These are phyloP conservation scores for Apamea crenata DNA, from an alignment of 2,888 invertebrate species.

Conservation along the genomic window DNA sequence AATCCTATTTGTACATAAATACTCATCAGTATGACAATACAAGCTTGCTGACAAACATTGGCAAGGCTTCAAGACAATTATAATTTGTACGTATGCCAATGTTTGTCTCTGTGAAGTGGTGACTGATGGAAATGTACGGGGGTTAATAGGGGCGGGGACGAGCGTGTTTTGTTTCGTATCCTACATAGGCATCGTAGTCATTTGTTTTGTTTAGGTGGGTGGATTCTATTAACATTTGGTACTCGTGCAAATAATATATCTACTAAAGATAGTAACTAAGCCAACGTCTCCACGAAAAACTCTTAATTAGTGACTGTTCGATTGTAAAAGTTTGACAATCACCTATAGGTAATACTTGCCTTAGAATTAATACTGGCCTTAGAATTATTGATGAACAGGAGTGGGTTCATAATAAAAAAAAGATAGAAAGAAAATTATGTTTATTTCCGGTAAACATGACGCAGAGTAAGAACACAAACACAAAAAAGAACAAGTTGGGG, in stretches of 20 bases:
- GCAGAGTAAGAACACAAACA: no score
- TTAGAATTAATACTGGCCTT: neutral
- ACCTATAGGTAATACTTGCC: neutral
- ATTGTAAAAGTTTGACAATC: no score
- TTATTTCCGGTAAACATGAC: no score
- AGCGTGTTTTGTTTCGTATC: neutral
- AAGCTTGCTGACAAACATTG: constrained; percentile 63
- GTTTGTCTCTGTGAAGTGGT: constrained; percentile 48
- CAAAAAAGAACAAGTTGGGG: no score
- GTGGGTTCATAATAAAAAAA: neutral
- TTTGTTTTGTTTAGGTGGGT: neutral
- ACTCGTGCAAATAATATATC: neutral
- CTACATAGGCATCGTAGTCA: no score
- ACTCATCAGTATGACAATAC: constrained; percentile 58
- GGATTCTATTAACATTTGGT: neutral
- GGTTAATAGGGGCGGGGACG: neutral
- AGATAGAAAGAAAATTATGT: no score
- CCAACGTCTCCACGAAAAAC: neutral
- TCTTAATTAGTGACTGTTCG: neutral
- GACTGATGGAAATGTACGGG: constrained; percentile 17
- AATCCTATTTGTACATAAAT: constrained; percentile 56
- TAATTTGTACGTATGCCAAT: constrained; percentile 68
- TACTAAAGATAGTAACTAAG: neutral
- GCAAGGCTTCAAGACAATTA: constrained; percentile 69
- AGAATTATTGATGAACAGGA: neutral